These are phyloP conservation scores for Cranoglanis bouderius DNA, from an alignment of 2,113 vertebrate species.

Conservation along the genomic window DNA sequence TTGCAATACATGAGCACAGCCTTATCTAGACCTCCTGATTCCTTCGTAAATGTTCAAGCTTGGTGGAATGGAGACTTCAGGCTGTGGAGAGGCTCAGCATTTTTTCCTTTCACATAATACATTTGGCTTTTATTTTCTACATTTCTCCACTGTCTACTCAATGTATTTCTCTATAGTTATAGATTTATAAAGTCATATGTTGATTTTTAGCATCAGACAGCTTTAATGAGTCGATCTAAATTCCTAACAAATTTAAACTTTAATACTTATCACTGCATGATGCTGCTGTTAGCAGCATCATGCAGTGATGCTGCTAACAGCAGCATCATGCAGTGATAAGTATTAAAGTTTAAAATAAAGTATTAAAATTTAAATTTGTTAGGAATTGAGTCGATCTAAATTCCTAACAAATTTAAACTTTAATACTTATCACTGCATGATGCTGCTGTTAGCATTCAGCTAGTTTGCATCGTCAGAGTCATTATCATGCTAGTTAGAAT, in stretches of 20 bases:
- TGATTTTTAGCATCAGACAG: neutral
- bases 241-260: too few relatives aligned
- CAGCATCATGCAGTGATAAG: too few relatives aligned
- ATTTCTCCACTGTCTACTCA: neutral
- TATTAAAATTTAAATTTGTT: too few relatives aligned
- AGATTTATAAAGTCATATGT: neutral
- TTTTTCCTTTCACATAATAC: neutral
- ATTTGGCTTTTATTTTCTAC: neutral
- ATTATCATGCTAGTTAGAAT: neutral
- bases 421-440: too few relatives aligned
- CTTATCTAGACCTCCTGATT: slow-evolving; percentile 2
- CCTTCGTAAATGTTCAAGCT: neutral
- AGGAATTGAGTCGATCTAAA: too few relatives aligned
- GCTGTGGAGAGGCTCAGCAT: neutral
- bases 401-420: too few relatives aligned
- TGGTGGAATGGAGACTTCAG: neutral
- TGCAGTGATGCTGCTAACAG: too few relatives aligned
- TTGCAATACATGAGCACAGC: neutral
- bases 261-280: too few relatives aligned
- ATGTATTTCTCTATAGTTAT: neutral
- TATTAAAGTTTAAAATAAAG: too few relatives aligned
- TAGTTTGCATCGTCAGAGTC: neutral
- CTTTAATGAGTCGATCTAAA: neutral
- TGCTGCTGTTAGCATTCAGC: too few relatives aligned
- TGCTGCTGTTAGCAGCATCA: too few relatives aligned